Percentiles rank a stretch among this genome's conserved stretches.
These are phyloP conservation scores for Coranthus polyacanthus DNA, from an alignment of 2,797 vertebrate species.

Conservation along the genomic window DNA sequence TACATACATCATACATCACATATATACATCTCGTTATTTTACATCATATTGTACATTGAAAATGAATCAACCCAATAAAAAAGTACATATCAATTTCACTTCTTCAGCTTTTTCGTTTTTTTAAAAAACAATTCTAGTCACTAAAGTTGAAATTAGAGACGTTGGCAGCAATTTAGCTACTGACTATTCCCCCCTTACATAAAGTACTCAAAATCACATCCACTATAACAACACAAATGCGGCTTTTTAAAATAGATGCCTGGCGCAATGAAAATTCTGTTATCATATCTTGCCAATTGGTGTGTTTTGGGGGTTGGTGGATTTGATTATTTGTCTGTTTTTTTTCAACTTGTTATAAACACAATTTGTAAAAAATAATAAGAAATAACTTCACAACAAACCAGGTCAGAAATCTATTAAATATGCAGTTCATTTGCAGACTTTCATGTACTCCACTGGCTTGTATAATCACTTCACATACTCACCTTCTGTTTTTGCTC, in stretches of 20 bases:
- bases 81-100: not conserved
- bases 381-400: not conserved
- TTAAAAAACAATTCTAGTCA: no score
- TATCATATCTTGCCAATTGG: not conserved
- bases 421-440: not conserved
- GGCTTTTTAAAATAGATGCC: not conserved
- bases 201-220: not conserved
- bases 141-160: no score
- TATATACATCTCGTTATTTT: no score
- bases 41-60: no score
- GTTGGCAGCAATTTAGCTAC: no score
- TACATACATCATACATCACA: no score
- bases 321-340: not conserved
- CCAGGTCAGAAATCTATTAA: constrained; percentile 1
- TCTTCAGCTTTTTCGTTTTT: no score
- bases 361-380: not conserved
- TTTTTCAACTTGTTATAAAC: not conserved
- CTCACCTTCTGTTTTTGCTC: no score
- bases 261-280: not conserved
- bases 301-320: not conserved
- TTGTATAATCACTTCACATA: not conserved
- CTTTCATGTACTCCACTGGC: not conserved
- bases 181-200: no score
- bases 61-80: no score
- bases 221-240: not conserved